phyloP scores from a whole-genome alignment of 2,113 vertebrate genomes.

The Stigmatopora argus region DNA sequence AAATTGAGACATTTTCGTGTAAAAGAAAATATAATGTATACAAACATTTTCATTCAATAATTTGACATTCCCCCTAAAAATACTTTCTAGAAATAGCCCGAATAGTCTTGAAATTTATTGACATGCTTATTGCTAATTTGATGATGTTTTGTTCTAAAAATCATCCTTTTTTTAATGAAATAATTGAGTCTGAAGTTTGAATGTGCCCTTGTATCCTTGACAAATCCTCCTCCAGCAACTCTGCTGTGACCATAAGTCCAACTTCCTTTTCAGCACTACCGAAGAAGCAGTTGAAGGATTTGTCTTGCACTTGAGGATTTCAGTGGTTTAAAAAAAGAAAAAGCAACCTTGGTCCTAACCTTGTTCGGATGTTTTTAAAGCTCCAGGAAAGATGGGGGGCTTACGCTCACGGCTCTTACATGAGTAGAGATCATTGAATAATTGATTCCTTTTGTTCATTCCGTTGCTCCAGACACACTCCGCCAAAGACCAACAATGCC shows the following conservation, averaged over 20 bases:
- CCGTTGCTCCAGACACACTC: background rate
- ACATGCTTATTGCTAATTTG: background rate
- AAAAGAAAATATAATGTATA: too few relatives aligned
- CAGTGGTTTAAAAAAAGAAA: constrained; percentile 33
- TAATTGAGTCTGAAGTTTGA: too few relatives aligned
- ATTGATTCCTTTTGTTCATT: background rate
- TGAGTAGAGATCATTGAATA: constrained; percentile 22
- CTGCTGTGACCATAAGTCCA: constrained; percentile 28
- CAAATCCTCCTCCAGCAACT: constrained; percentile 28
- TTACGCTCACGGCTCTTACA: constrained; percentile 27
- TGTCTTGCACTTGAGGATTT: constrained; percentile 40
- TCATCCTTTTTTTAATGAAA: too few relatives aligned
- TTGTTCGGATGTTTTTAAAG: constrained; percentile 20
- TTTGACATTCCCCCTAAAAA: too few relatives aligned
- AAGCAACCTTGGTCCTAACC: constrained; percentile 7
- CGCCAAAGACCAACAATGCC: background rate
- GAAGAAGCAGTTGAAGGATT: constrained; percentile 40
- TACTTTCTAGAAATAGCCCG: too few relatives aligned
- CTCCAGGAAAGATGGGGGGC: constrained; percentile 11
- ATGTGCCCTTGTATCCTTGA: constrained; percentile 11
- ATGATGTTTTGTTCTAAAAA: background rate
- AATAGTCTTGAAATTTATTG: too few relatives aligned
- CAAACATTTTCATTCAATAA: too few relatives aligned
- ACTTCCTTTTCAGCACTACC: constrained; percentile 26
- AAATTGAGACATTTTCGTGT: too few relatives aligned